These are phyloP conservation scores for Perizoma flavofasciatum DNA, from an alignment of 2,888 invertebrate genomes.

Conservation along the genomic window DNA sequence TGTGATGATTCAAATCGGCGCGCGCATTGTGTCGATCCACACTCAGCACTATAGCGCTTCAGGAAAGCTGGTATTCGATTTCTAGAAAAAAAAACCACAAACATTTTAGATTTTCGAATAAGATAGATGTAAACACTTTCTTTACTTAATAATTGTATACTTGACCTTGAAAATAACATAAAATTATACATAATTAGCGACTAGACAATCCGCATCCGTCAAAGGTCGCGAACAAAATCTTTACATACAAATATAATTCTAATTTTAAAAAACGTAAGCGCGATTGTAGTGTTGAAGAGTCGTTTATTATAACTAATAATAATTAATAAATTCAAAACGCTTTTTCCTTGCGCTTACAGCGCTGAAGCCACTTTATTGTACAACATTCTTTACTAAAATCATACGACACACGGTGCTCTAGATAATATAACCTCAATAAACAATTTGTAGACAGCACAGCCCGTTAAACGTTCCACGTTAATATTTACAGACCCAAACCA, in stretches of 20 bases:
- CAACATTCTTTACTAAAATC: not conserved
- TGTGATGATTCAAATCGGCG: constrained; percentile 13
- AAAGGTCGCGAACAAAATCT: no score
- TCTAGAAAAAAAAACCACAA: no score
- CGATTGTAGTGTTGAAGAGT: no score
- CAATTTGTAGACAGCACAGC: constrained; percentile 5
- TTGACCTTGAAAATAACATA: no score
- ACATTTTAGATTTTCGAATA: no score
- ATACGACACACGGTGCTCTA: constrained; percentile 5
- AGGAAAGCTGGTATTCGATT: not conserved
- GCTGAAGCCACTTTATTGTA: constrained; percentile 24
- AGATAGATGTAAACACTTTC: no score
- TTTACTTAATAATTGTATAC: no score
- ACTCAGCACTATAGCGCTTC: constrained; percentile 26
- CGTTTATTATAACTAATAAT: no score
- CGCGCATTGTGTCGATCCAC: constrained; percentile 17
- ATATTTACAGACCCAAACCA: constrained; percentile 12
- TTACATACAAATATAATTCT: no score
- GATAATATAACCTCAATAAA: constrained; percentile 31
- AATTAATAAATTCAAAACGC: not conserved
- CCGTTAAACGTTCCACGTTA: not conserved
- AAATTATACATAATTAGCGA: not conserved
- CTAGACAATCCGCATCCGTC: no score
- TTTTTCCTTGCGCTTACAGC: constrained; percentile 10
- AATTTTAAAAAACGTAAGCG: no score